Evolutionary conservation across 1,140 invertebrate species (phyloP).

Genomic region (Drosophila repletoides): DNA sequence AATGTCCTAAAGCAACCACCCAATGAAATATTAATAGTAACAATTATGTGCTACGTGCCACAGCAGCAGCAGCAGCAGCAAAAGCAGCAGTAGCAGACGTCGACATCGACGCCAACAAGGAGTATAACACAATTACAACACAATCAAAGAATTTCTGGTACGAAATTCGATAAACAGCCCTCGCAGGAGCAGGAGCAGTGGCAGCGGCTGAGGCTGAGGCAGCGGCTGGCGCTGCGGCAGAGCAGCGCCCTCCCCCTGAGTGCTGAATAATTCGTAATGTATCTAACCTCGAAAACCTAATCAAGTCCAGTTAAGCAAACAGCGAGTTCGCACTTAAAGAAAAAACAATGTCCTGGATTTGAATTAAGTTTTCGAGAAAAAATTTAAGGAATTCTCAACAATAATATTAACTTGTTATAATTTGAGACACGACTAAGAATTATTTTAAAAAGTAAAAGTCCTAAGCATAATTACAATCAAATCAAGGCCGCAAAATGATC

Average conservation of each 20-base stretch:
- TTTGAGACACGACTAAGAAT: too few species aligned
- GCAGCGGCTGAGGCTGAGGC: conserved; percentile 3
- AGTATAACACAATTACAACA: conserved; percentile 66
- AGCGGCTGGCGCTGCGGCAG: not conserved
- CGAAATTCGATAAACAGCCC: conserved; percentile 44
- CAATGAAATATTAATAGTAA: conserved; percentile 77
- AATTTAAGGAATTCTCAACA: too few species aligned
- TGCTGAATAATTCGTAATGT: conserved; percentile 74
- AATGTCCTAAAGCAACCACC: conserved; percentile 58
- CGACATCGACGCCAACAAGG: conserved; percentile 48
- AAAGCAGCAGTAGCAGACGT: conserved; percentile 20
- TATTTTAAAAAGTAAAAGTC: too few species aligned
- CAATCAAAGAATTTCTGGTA: conserved; percentile 62
- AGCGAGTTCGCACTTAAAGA: conserved; percentile 33
- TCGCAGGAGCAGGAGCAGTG: conserved; percentile 38
- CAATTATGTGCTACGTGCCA: conserved; percentile 70
- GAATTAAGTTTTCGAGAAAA: too few species aligned
- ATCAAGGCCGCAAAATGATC: too few species aligned
- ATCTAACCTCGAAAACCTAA: conserved; percentile 77
- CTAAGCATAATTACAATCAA: too few species aligned
- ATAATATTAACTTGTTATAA: too few species aligned
- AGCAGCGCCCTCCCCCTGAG: conserved; percentile 24
- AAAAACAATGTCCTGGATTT: too few species aligned
- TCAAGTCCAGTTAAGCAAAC: conserved; percentile 77
- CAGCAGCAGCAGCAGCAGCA: conserved; percentile 1